Evolutionary conservation across 2,888 invertebrate genomes (phyloP).

Genomic region (Linnaemya vulpina): DNA sequence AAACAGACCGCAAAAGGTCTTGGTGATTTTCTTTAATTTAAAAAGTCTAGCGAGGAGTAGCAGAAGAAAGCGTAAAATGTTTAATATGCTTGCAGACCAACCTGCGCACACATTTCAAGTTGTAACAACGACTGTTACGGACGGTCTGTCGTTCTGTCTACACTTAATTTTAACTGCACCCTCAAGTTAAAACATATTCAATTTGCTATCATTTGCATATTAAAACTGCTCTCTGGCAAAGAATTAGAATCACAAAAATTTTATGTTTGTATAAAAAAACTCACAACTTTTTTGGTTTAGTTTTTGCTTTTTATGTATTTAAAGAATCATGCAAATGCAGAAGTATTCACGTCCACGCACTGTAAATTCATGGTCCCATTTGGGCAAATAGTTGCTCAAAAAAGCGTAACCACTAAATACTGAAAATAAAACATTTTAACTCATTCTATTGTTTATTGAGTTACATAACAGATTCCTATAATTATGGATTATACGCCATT

Average conservation of each 20-base stretch:
- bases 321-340: constrained; percentile 69
- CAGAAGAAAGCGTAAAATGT: constrained; percentile 29
- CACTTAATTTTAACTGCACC: constrained; percentile 37
- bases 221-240: constrained; percentile 63
- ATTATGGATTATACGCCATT: no score
- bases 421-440: no score
- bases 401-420: no score
- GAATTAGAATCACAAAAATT: constrained; percentile 37
- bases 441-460: no score
- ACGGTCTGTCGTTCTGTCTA: constrained; percentile 16
- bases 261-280: constrained; percentile 21
- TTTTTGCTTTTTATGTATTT: constrained; percentile 66
- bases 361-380: no score
- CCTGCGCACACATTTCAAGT: constrained; percentile 42
- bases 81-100: constrained; percentile 29
- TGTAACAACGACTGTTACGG: constrained; percentile 8
- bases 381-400: no score
- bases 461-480: no score
- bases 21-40: constrained; percentile 33
- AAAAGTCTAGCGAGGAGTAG: not conserved
- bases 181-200: constrained; percentile 75
- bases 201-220: constrained; percentile 79
- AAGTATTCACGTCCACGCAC: no score
- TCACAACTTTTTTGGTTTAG: constrained; percentile 8
- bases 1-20: constrained; percentile 45